Percentiles rank a stretch among this genome's conserved stretches.
Evolutionary conservation across 2,888 invertebrate genomes (phyloP).

Genomic region (Rhopalosiphum nymphaeae): DNA sequence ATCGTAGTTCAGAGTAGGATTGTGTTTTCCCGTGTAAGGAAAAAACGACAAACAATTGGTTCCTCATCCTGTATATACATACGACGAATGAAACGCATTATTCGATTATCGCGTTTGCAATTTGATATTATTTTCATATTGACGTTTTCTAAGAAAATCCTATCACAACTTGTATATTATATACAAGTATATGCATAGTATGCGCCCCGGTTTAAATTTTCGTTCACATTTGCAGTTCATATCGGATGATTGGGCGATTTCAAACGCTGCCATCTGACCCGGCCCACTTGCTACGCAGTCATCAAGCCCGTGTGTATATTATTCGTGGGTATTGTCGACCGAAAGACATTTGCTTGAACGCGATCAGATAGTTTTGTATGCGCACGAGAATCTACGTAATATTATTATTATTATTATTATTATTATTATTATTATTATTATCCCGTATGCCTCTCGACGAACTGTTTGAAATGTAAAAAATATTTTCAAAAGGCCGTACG

Average conservation of each 20-base stretch:
- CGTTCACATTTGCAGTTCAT: neutral
- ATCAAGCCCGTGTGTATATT: neutral
- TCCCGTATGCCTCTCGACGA: neutral
- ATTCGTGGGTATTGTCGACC: neutral
- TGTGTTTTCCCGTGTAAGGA: neutral
- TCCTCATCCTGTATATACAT: too few species aligned
- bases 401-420: too few species aligned
- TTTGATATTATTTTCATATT: neutral
- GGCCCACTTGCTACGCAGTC: neutral
- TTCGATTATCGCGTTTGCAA: neutral
- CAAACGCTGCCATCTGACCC: neutral
- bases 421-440: too few species aligned
- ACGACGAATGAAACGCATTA: neutral
- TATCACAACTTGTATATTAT: neutral
- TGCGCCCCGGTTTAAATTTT: neutral
- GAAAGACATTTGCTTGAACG: neutral
- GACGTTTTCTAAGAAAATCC: neutral
- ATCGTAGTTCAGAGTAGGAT: neutral
- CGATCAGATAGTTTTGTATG: slow-evolving; percentile 18
- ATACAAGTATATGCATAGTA: neutral
- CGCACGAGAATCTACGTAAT: too few species aligned
- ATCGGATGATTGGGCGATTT: neutral
- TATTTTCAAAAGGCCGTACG: neutral
- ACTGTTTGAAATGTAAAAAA: neutral
- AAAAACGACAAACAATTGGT: too few species aligned